Evolutionary conservation across 2,888 invertebrate genomes (phyloP).

Genomic region (Epiblema foenella): DNA sequence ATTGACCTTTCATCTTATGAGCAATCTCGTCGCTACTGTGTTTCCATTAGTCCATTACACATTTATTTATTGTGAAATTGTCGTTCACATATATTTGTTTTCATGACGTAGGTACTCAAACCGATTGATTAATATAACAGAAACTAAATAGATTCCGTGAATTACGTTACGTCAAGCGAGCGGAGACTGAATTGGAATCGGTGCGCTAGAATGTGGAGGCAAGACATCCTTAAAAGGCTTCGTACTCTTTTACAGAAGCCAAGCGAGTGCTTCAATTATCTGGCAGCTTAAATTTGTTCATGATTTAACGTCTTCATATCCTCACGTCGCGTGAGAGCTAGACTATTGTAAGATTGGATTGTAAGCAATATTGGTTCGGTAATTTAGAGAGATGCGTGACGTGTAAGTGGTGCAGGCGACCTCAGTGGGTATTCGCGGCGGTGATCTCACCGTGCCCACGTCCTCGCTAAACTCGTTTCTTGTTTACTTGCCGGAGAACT

Average conservation of each 20-base stretch:
- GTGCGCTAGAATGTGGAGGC: constrained; percentile 35
- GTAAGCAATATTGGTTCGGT: constrained; percentile 71
- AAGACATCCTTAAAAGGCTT: constrained; percentile 39
- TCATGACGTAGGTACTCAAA: constrained; percentile 1
- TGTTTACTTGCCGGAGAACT: constrained; percentile 79
- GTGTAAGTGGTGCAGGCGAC: constrained; percentile 74
- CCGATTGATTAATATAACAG: constrained; percentile 37
- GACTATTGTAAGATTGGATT: constrained; percentile 62
- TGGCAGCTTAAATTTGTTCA: constrained; percentile 32
- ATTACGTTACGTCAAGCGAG: constrained; percentile 33
- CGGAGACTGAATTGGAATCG: constrained; percentile 24
- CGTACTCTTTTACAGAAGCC: constrained; percentile 33
- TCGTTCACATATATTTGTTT: not conserved
- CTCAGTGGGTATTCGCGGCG: constrained; percentile 77
- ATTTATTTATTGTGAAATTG: constrained; percentile 30
- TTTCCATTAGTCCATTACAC: not conserved
- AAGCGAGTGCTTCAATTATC: constrained; percentile 2
- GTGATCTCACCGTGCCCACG: constrained; percentile 82
- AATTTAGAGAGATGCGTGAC: constrained; percentile 25
- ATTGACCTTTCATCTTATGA: constrained; percentile 68
- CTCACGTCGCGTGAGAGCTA: constrained; percentile 60
- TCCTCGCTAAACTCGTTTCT: constrained; percentile 83
- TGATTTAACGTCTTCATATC: constrained; percentile 54
- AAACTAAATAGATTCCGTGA: constrained; percentile 39
- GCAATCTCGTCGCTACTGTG: constrained; percentile 28